Evolutionary conservation across 1,140 invertebrate genomes (phyloP), one percentile per base, ranked within the genome.

Genomic region (Teleogryllus occipitalis): DNA sequence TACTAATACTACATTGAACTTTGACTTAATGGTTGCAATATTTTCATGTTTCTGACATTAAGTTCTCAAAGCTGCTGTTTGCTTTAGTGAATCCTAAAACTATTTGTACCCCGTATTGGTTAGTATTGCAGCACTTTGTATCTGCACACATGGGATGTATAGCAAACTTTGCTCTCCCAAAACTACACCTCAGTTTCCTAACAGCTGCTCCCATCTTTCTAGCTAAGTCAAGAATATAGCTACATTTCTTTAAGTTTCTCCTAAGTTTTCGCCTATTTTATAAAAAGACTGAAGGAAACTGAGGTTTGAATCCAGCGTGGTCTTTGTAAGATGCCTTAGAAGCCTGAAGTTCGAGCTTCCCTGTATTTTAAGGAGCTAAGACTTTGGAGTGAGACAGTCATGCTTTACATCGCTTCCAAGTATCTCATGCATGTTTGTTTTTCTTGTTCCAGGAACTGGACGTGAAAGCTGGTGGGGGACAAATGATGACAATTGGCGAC

Each of bases 391-490:
- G 54, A 65, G 54, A 18, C 54, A 65, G 18, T 65, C 10, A 18
- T 65, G 54, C 5, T 39, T 39, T 65, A 18, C 10, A 65, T 65
- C 18, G 7, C 10, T 65, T 65, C 49, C 54, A 65, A 14, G 1
- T 14, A 65, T 65, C 18, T 65, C 54, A 65, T 18, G 54, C 54
- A 65, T 18, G 7, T 7, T 77, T 18, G 39, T 73, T n/a, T 76
- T 76, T 47, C 54, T 78, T 48, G 80, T 81, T 82, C 46, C 85
- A 94, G 90, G 96, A 98, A 85, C 88, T 99, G 78, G 98, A 99
- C 87, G 96, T 98, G 0, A 97, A 98, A 87, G 97, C 98, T 77
- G 98, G 98, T 76, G 97, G 97, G 78, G 98, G 98, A 46, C 95
- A 97, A 86, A 87, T 91, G 3, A 97, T 98, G 89, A 96, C 94